Conservation (phyloP, 1,140 invertebrate genomes). For the Eumeta japonica region DNA sequence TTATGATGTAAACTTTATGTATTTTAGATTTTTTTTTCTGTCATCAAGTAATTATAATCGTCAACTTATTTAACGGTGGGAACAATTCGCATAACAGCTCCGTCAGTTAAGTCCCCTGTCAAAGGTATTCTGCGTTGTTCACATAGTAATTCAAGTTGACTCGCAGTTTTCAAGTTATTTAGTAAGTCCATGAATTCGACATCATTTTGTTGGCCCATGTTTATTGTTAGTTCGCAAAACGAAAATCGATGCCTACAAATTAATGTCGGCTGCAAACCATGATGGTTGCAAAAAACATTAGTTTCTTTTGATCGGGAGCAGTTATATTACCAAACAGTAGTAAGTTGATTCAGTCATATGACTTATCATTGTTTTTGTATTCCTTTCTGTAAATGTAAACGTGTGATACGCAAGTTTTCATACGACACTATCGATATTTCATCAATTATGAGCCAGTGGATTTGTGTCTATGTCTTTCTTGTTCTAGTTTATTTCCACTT, state of each 20-base stretch:
- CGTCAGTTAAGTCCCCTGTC: slow-evolving; percentile 14
- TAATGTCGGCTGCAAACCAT: slow-evolving; percentile 6
- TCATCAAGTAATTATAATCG: slow-evolving; percentile 16
- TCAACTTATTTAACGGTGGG: slow-evolving; percentile 17
- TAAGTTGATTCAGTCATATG: not conserved
- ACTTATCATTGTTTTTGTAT: not conserved
- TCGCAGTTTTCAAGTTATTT: slow-evolving; percentile 14
- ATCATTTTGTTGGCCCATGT: slow-evolving; percentile 12
- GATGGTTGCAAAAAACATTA: not conserved
- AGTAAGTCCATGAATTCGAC: slow-evolving; percentile 17
- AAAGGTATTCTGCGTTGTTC: slow-evolving; percentile 11
- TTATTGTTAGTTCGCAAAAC: slow-evolving; percentile 11
- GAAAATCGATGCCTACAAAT: slow-evolving; percentile 13
- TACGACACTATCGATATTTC: not conserved
- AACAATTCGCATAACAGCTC: slow-evolving; percentile 15
- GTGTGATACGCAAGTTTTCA: slow-evolving; percentile 1
- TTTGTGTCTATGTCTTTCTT: not conserved
- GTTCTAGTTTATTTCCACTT: not conserved
- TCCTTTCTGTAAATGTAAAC: not conserved
- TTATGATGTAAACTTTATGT: slow-evolving; percentile 7
- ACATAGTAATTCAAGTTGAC: slow-evolving; percentile 9
- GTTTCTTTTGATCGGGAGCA: slow-evolving; percentile 1
- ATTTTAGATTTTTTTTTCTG: slow-evolving; percentile 5
- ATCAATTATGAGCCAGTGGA: not conserved
- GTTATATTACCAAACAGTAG: slow-evolving; percentile 3